These are phyloP conservation scores for Oligia strigilis DNA, from an alignment of 2,888 invertebrate genomes.

Conservation along the genomic window DNA sequence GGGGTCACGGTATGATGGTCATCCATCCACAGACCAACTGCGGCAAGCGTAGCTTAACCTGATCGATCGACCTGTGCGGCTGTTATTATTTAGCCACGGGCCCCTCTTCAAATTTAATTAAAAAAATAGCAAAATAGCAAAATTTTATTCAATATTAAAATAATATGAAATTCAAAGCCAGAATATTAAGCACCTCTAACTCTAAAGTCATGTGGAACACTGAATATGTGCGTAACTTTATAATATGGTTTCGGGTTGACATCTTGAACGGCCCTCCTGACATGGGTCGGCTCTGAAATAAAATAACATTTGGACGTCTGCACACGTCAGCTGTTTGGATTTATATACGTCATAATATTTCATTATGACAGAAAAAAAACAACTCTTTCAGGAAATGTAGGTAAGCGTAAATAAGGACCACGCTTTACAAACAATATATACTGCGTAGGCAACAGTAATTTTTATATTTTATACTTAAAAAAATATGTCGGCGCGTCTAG, in stretches of 20 bases:
- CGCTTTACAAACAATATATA: background rate
- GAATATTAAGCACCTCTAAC: slow-evolving; percentile 28
- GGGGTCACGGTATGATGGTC: too few species aligned
- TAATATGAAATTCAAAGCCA: slow-evolving; percentile 3
- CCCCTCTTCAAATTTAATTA: too few species aligned
- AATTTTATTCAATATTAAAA: slow-evolving; percentile 5
- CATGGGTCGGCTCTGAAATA: slow-evolving; percentile 38
- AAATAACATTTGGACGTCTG: slow-evolving; percentile 30
- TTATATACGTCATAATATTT: slow-evolving; percentile 24
- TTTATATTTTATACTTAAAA: too few species aligned
- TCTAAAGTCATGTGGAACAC: slow-evolving; percentile 26
- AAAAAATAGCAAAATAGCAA: background rate
- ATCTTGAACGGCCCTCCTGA: slow-evolving; percentile 51
- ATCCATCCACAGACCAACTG: too few species aligned
- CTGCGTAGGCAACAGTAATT: background rate
- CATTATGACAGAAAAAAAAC: background rate
- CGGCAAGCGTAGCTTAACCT: too few species aligned
- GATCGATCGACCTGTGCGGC: too few species aligned
- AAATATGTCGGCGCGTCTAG: too few species aligned
- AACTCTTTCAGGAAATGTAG: background rate
- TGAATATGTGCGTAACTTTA: slow-evolving; percentile 43
- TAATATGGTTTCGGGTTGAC: slow-evolving; percentile 41
- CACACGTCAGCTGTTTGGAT: slow-evolving; percentile 27
- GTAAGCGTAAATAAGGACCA: background rate
- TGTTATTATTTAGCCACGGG: too few species aligned